phyloP scores from a whole-genome alignment of 2,113 vertebrate genomes.

The Sinocyclocheilus grahami region DNA sequence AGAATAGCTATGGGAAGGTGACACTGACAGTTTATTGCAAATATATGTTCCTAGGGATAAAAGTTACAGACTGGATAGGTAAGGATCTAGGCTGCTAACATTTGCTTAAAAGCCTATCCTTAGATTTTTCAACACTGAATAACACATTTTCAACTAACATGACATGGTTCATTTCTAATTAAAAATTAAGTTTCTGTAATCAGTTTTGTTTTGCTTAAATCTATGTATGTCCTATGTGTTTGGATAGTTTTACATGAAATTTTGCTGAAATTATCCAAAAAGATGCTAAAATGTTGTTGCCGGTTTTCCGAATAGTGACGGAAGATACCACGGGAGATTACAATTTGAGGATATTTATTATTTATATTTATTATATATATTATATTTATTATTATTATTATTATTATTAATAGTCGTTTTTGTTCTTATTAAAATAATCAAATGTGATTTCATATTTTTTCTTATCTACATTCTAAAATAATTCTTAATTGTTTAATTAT shows the following conservation, averaged over 20 bases:
- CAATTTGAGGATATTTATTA: not conserved
- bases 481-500: not conserved
- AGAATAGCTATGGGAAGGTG: not conserved
- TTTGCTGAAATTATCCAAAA: not conserved
- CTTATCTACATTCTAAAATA: not conserved
- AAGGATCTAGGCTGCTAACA: no score
- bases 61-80: not conserved
- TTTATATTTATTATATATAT: not conserved
- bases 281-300: not conserved
- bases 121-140: no score
- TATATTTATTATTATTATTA: not conserved
- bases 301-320: not conserved
- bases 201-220: no score
- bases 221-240: not conserved
- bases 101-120: no score
- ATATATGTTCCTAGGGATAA: not conserved
- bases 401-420: not conserved
- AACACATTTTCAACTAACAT: no score
- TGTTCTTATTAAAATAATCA: not conserved
- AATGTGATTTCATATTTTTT: not conserved
- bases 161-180: no score
- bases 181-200: no score
- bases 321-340: not conserved
- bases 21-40: not conserved
- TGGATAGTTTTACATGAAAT: not conserved